These are phyloP conservation scores for Trisateles emortualis DNA, from an alignment of 2,888 invertebrate genomes.

Conservation along the genomic window DNA sequence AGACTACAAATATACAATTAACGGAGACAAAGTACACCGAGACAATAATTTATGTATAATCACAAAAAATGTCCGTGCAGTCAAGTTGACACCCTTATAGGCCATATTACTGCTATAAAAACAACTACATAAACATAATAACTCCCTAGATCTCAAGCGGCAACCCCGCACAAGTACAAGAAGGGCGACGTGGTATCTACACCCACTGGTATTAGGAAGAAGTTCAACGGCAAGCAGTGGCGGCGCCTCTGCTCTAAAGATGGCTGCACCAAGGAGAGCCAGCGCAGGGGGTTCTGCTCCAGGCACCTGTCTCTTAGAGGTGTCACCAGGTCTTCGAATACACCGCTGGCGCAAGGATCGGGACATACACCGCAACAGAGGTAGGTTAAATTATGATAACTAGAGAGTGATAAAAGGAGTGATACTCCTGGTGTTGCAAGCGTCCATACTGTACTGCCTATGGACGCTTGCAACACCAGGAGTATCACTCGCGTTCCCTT, in stretches of 20 bases:
- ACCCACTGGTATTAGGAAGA: conserved; percentile 98
- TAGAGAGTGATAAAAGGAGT: too few relatives aligned
- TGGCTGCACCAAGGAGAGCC: conserved; percentile 97
- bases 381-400: conserved; percentile 54
- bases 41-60: too few relatives aligned
- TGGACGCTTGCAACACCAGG: too few relatives aligned
- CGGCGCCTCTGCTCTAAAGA: conserved; percentile 98
- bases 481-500: too few relatives aligned
- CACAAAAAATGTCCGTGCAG: too few relatives aligned
- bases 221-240: conserved; percentile 99
- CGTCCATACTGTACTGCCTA: too few relatives aligned
- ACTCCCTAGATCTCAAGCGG: conserved; percentile 92
- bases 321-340: conserved; percentile 78
- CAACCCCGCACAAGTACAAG: conserved; percentile 97
- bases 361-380: conserved; percentile 81
- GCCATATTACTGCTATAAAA: too few relatives aligned
- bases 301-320: conserved; percentile 97
- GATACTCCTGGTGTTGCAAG: too few relatives aligned
- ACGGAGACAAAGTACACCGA: too few relatives aligned
- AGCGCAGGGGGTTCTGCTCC: conserved; percentile 98
- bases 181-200: conserved; percentile 98
- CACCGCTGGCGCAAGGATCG: conserved; percentile 76
- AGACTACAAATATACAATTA: too few relatives aligned
- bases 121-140: background rate
- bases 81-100: too few relatives aligned